Conservation (phyloP, 2,113 vertebrate species). For the Uria lomvia region DNA sequence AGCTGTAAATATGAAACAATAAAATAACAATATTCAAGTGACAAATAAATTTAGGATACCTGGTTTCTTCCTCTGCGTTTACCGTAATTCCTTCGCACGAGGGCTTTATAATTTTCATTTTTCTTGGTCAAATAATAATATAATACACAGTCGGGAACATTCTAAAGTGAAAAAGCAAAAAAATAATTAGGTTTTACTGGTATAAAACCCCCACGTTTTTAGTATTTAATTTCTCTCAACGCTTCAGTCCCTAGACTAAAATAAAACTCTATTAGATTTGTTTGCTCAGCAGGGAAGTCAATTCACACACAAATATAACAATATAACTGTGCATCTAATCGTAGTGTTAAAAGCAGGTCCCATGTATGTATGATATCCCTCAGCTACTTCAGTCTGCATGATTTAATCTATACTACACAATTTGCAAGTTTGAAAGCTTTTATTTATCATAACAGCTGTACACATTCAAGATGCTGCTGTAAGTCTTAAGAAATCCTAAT, state of each 20-base stretch:
- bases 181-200: background rate
- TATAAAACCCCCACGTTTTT: too few relatives aligned
- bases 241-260: background rate
- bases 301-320: background rate
- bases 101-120: constrained; percentile 97
- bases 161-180: constrained; percentile 73
- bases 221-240: background rate
- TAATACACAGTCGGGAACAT: constrained; percentile 93
- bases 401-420: background rate
- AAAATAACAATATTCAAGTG: background rate
- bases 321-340: background rate
- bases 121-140: constrained; percentile 99
- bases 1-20: background rate
- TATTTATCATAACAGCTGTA: background rate
- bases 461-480: background rate
- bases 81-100: constrained; percentile 94
- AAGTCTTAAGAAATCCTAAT: background rate
- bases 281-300: background rate
- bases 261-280: background rate
- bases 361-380: background rate
- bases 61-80: constrained; percentile 93
- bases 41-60: constrained; percentile 69
- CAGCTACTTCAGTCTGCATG: background rate
- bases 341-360: background rate
- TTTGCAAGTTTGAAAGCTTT: background rate